Conservation (phyloP, 1,140 invertebrate genomes). For the Asbolus verrucosus region DNA sequence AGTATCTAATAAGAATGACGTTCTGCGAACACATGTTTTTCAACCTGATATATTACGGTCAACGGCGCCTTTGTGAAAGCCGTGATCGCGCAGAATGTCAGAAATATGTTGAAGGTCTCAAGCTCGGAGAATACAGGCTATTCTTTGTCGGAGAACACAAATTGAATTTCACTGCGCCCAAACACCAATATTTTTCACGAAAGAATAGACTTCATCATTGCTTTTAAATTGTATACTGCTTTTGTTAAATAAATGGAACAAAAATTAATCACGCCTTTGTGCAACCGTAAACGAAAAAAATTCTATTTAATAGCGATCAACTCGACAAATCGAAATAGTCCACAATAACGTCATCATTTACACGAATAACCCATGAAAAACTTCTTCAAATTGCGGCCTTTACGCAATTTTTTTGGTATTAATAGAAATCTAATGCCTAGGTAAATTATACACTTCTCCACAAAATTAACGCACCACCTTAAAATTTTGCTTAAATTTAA, state of each 20-base stretch:
- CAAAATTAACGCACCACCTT: too few species aligned
- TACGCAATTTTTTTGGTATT: too few species aligned
- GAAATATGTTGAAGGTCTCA: conserved; percentile 52
- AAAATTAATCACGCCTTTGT: conserved; percentile 35
- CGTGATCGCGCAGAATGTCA: conserved; percentile 50
- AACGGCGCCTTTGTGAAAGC: conserved; percentile 45
- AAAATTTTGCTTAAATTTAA: too few species aligned
- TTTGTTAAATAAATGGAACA: conserved; percentile 44
- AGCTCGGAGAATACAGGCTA: conserved; percentile 46
- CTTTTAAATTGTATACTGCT: conserved; percentile 45
- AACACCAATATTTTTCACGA: conserved; percentile 50
- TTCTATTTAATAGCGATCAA: conserved; percentile 27
- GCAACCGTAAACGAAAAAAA: conserved; percentile 29
- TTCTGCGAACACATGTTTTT: conserved; percentile 49
- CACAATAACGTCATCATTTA: conserved; percentile 1
- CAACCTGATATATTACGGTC: conserved; percentile 54
- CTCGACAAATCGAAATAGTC: conserved; percentile 18
- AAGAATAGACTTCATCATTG: conserved; percentile 53
- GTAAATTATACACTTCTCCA: too few species aligned
- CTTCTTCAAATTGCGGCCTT: not conserved
- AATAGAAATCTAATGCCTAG: too few species aligned
- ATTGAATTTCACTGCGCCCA: conserved; percentile 48
- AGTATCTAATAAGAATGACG: conserved; percentile 49
- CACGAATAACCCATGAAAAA: conserved; percentile 7
- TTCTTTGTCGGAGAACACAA: conserved; percentile 49